Evolutionary conservation across 2,797 vertebrate genomes (phyloP).

Genomic region (Lemur catta): DNA sequence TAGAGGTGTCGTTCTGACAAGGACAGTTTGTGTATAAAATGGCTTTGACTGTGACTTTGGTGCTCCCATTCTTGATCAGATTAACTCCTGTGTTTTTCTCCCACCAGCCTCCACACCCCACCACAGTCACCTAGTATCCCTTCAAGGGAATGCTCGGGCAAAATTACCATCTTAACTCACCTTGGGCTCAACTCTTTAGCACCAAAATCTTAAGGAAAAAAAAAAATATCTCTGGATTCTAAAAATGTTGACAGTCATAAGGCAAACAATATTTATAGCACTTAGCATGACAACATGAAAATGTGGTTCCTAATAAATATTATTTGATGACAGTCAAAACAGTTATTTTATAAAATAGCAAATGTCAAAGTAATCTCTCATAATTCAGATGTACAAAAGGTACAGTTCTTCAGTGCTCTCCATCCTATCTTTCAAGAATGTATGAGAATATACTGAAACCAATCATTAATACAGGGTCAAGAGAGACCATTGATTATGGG

Average conservation of each 20-base stretch:
- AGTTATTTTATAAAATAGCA: neutral
- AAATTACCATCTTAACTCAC: neutral
- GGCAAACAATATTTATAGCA: neutral
- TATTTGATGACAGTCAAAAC: neutral
- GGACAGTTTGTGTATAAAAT: neutral
- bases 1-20: neutral
- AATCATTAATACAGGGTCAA: neutral
- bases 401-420: neutral
- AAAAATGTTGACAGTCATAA: neutral
- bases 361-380: neutral
- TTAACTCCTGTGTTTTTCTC: neutral
- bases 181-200: neutral
- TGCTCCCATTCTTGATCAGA: neutral
- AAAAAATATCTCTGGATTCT: neutral
- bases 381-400: neutral
- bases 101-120: neutral
- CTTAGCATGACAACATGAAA: neutral
- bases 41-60: neutral
- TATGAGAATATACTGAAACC: neutral
- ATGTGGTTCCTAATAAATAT: neutral
- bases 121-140: neutral
- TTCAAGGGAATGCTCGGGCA: neutral
- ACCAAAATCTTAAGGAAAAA: neutral
- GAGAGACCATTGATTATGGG: neutral
- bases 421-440: neutral